Evolutionary conservation across 1,140 invertebrate genomes (phyloP).

Genomic region (Paramacrobiotus metropolitanus): DNA sequence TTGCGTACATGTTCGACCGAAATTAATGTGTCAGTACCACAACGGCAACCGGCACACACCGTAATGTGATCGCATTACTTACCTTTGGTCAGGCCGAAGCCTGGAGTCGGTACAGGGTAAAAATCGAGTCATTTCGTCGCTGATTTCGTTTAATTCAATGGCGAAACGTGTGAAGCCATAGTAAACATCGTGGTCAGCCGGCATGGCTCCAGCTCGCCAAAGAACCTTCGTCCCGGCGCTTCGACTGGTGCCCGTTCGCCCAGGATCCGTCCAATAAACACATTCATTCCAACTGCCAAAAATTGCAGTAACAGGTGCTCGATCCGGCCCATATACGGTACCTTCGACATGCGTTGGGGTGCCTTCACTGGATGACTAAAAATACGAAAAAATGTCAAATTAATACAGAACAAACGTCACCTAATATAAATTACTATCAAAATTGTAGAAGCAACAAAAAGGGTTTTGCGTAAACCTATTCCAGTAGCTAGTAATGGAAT

Average conservation of each 20-base stretch:
- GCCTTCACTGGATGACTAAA: background rate
- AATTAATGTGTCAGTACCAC: no score
- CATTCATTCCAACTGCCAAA: conserved; percentile 4
- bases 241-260: no score
- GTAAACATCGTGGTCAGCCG: conserved; percentile 49
- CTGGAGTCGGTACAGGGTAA: conserved; percentile 50
- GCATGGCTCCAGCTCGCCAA: conserved; percentile 36
- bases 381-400: background rate
- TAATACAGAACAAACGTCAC: no score
- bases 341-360: background rate
- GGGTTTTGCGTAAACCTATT: no score
- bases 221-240: conserved; percentile 1
- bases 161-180: conserved; percentile 65
- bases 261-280: background rate
- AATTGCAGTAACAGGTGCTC: background rate
- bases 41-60: no score
- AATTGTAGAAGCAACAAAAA: no score
- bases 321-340: background rate
- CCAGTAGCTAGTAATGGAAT: no score
- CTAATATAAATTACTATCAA: no score
- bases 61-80: no score
- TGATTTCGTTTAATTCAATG: conserved; percentile 56
- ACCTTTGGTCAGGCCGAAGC: conserved; percentile 33
- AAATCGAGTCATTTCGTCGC: conserved; percentile 32
- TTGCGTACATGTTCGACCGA: no score